These are phyloP conservation scores for Manis javanica DNA, from an alignment of 2,797 vertebrate genomes.

Conservation along the genomic window DNA sequence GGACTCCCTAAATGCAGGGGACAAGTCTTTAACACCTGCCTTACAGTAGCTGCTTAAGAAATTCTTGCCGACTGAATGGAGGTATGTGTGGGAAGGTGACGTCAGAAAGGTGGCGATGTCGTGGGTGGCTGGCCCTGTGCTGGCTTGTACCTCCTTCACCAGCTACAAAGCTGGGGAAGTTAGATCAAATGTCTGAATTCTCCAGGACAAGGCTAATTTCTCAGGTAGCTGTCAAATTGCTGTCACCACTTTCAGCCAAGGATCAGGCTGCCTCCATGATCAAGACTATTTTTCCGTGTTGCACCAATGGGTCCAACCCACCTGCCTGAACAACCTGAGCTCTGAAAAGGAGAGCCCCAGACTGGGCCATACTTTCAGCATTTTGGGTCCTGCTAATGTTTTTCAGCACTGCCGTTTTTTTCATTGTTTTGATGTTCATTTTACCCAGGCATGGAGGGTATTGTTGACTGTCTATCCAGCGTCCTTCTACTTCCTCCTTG, in stretches of 20 bases:
- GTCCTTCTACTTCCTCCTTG: neutral
- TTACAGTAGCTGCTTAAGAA: neutral
- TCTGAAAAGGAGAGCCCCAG: neutral
- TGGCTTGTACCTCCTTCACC: neutral
- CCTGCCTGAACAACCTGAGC: neutral
- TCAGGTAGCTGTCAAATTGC: neutral
- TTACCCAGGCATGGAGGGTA: neutral
- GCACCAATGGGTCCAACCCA: neutral
- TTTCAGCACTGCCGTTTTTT: neutral
- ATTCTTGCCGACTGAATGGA: neutral
- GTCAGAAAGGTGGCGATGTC: neutral
- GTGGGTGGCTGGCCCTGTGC: rapidly evolving
- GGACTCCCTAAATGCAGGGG: neutral
- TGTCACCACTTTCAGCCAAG: neutral
- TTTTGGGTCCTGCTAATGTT: neutral
- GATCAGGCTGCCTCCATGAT: neutral
- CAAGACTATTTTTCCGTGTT: neutral
- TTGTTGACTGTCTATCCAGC: neutral
- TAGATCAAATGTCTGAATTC: neutral
- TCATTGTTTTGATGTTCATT: neutral
- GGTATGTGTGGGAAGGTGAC: neutral
- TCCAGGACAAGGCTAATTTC: neutral
- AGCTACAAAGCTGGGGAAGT: neutral
- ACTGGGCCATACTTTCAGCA: neutral
- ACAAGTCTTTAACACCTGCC: neutral